phyloP scores from a whole-genome alignment of 2,113 vertebrate genomes.

The Strix aluco region DNA sequence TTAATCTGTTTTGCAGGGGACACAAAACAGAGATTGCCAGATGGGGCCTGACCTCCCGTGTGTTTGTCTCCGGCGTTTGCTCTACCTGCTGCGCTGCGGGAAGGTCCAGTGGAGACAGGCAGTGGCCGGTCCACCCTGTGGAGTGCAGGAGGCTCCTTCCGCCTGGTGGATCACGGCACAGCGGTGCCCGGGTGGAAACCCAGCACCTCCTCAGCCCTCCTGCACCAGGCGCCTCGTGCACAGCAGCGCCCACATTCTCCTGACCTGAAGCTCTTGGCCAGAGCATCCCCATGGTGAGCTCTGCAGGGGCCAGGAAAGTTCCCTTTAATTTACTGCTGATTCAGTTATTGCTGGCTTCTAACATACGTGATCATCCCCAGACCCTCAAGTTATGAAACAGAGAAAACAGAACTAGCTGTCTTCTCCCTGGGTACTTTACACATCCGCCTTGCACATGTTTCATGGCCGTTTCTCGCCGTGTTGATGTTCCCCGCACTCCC shows the following conservation, averaged over 20 bases:
- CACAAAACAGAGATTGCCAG: background rate
- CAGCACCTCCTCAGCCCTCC: background rate
- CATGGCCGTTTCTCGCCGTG: accelerated
- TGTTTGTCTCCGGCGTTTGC: accelerated
- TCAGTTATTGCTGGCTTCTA: background rate
- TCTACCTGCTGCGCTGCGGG: background rate
- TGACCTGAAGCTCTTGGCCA: background rate
- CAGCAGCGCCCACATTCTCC: background rate
- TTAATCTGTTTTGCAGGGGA: background rate
- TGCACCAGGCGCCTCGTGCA: background rate
- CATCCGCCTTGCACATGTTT: accelerated
- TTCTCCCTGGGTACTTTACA: accelerated
- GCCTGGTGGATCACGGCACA: accelerated
- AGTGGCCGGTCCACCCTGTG: accelerated
- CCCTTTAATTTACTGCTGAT: background rate
- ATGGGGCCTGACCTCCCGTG: background rate
- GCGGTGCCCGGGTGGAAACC: background rate
- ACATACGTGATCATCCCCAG: background rate
- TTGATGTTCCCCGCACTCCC: background rate
- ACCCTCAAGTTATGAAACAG: background rate
- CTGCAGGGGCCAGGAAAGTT: background rate
- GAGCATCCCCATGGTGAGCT: background rate
- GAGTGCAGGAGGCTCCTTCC: background rate
- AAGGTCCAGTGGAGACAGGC: accelerated
- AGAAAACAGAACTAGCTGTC: background rate